Evolutionary conservation across 2,888 invertebrate species (phyloP), one percentile per base, ranked within the genome.

Genomic region (Prosapia bicincta): DNA sequence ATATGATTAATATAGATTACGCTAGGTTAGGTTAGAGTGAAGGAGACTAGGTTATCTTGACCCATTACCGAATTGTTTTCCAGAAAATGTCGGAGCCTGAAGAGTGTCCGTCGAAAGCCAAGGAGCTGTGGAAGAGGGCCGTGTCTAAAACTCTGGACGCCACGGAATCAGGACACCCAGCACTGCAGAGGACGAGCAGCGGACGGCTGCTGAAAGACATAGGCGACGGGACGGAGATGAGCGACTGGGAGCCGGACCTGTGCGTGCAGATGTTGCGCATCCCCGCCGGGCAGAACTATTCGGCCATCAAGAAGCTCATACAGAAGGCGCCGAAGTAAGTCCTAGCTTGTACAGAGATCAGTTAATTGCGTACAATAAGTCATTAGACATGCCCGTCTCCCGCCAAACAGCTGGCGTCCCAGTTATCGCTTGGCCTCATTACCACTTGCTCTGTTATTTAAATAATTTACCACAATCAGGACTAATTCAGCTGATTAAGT

Each of bases 211-310:
- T 79, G 66, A 74, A 78, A 38, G 79, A 79, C 54, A 71, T 79
- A 6, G 71, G 69, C 38, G 32, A 71, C 25, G 77, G 77, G 0
- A 71, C 65, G 20, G 78, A 78, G 76, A 76, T 79, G 25, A 75
- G 76, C 24, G 30, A 73, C n/a, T 84, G 84, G 84, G 83, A 83
- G 43, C 82, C 84, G 0, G 84, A 84, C 65, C 81, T 83, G 3
- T 83, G 83, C 70, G 81, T 83, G n/a, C 81, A 82, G 32, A 80
- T 84, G 74, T 79, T 84, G 71, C 80, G 80, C 25, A 79, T 83
- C 32, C 84, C 84, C 0, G 80, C 81, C 28, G 81, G 82, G 0
- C 79, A 82, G 25, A 84, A 83, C 78, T 84, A 83, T 77, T 74
- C 81, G 1, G 83, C 83, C 7, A 80, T 84, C 30, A 80, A 80